These are phyloP conservation scores for Zoanthus solanderi DNA, from an alignment of 92 coral and sea anemone species.

Conservation along the genomic window DNA sequence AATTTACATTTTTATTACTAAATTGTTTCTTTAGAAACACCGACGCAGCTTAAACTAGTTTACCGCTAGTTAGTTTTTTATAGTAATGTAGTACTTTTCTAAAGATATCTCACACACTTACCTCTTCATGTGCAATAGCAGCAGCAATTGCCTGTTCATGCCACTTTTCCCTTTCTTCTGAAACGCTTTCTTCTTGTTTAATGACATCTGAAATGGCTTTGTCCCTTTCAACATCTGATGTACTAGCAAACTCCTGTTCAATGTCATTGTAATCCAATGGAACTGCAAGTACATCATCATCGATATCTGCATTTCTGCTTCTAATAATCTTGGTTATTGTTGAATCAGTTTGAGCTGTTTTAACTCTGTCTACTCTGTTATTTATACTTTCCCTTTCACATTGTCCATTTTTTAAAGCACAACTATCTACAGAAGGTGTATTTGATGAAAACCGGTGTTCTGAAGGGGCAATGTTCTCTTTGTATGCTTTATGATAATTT, in stretches of 20 bases:
- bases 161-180: constrained; percentile 85
- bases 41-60: no score
- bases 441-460: background rate
- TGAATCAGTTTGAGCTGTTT: background rate
- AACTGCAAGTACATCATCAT: constrained; percentile 68
- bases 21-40: no score
- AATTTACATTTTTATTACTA: no score
- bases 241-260: constrained; percentile 74
- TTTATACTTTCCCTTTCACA: background rate
- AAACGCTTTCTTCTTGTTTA: constrained; percentile 85
- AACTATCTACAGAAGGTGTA: background rate
- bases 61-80: no score
- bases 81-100: background rate
- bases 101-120: background rate
- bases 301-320: constrained; percentile 38
- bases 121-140: constrained; percentile 92
- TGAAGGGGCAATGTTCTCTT: constrained; percentile 26
- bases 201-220: constrained; percentile 95
- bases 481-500: constrained; percentile 26
- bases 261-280: constrained; percentile 72
- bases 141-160: constrained; percentile 90
- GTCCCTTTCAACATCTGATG: constrained; percentile 89
- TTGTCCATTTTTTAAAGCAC: constrained; percentile 2
- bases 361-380: constrained; percentile 1
- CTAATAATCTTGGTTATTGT: background rate